Base-by-base conservation (phyloP, 1,140 invertebrate species). In the Polypedilum pembai region DNA sequence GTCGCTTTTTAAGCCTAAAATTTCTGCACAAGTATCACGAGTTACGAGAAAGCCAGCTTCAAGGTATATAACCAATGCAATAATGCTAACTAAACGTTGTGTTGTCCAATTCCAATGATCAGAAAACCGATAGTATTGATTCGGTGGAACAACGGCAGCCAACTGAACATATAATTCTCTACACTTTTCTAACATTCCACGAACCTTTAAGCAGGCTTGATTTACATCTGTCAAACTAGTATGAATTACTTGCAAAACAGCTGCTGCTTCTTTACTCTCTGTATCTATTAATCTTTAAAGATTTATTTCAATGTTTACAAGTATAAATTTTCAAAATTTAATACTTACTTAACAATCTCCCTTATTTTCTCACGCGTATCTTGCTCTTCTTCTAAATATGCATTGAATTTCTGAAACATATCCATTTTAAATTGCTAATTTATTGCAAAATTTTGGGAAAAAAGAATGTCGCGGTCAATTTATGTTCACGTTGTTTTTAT, bases 41-140 rank as follows among this genome's bases (percentile, higher is more conserved):
- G 86, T 84, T 0, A 92, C 88, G 65, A 96, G 83, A 75, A 89
- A 83, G 10, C 92, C 92, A 72, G 87, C 85, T 83, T 94, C 91
- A 21, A 97, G 81, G 83, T 93, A 96, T 63, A 92, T 84, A 40
- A 91, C 88, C 69, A 95, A 83, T 8, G 93, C 88, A 75, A 89
- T 88, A 7, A 93, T 79, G 79, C 91, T 95, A 74, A 90, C 89
- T 73, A 94, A 84, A 72, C 90, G 85, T 79, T 96, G 93, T 0
- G 90, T 94, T 76, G 90, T 88, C 80, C 87, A 91, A 66, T 89
- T 86, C 94, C 94, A 96, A 76, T 93, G 91, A 78, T 96, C 94
- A 56, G 12, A 56, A 78, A 81, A 87, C 80, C 90, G 85, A 80
- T 92, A 93, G 83, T 91, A 93, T 76, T 92, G 88, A 75, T 88